Conservation (phyloP, 2,113 vertebrate species). For the Apteryx mantelli region DNA sequence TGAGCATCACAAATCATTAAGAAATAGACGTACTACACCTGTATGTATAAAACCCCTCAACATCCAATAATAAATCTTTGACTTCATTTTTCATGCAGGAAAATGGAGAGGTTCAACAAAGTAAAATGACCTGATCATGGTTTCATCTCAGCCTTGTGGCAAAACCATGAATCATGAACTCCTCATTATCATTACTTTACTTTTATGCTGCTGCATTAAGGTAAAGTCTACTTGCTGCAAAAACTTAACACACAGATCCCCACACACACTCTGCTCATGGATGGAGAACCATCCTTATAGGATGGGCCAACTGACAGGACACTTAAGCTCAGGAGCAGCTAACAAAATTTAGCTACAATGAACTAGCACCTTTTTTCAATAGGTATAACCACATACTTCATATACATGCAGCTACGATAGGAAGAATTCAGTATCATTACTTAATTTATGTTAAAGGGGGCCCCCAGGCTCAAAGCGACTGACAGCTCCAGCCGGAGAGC, state of each 20-base stretch:
- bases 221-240: neutral
- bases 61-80: neutral
- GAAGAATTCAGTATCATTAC: neutral
- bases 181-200: neutral
- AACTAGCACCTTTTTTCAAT: neutral
- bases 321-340: neutral
- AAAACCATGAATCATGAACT: neutral
- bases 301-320: neutral
- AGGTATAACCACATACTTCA: neutral
- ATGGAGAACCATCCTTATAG: neutral
- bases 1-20: neutral
- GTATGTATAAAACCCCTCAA: neutral
- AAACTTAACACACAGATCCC: neutral
- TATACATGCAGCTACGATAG: neutral
- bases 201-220: neutral
- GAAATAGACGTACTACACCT: neutral
- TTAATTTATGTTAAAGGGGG: neutral
- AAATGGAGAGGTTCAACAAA: neutral
- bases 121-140: neutral
- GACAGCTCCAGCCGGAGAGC: neutral
- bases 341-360: neutral
- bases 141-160: neutral
- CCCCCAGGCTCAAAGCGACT: neutral
- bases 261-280: neutral
- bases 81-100: neutral